Conservation (phyloP, 2,797 vertebrate species). For the Periophthalmus magnuspinnatus region DNA sequence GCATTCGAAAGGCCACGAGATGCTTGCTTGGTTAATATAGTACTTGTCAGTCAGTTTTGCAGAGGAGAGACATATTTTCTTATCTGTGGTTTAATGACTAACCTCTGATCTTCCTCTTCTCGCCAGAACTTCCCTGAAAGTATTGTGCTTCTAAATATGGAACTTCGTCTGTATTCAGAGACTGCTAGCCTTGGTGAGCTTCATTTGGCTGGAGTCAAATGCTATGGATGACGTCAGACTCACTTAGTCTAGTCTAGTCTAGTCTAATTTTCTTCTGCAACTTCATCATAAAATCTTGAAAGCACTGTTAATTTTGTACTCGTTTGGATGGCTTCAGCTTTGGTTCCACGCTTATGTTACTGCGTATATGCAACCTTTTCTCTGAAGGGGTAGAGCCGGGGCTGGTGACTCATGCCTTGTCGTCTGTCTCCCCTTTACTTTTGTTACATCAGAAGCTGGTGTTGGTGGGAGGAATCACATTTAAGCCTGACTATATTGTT, state of each 20-base stretch:
- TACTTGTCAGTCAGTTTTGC: too few species aligned
- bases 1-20: too few species aligned
- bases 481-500: constrained; percentile 3
- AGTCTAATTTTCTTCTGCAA: too few species aligned
- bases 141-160: neutral
- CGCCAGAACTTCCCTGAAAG: neutral
- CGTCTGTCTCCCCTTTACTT: constrained; percentile 45
- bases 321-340: constrained; percentile 25
- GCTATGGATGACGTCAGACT: too few species aligned
- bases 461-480: constrained; percentile 35
- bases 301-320: neutral
- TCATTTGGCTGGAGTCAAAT: too few species aligned
- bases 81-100: constrained; percentile 4
- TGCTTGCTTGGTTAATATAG: too few species aligned
- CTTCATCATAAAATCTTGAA: neutral
- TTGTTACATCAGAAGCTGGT: constrained; percentile 28
- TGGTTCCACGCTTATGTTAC: constrained; percentile 19
- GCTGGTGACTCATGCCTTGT: constrained; percentile 59
- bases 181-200: too few species aligned
- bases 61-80: too few species aligned
- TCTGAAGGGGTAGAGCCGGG: constrained; percentile 33
- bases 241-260: too few species aligned
- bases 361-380: constrained; percentile 16
- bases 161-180: too few species aligned
- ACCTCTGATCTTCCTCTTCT: neutral